Evolutionary conservation across 2,797 vertebrate genomes (phyloP).

Genomic region (Morus bassanus): DNA sequence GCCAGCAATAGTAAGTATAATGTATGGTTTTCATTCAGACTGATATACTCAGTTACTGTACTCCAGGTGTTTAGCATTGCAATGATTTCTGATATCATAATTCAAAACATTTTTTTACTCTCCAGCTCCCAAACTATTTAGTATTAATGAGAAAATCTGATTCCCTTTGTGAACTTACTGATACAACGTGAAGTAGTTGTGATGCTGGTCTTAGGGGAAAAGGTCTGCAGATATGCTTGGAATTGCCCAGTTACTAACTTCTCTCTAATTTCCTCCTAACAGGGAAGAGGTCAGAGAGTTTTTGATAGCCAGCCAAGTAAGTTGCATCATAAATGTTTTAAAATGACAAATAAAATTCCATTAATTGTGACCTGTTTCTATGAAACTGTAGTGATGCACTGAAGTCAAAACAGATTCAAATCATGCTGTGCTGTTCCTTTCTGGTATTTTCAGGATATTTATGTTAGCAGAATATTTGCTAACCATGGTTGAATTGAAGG

Average conservation of each 20-base stretch:
- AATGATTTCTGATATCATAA: neutral
- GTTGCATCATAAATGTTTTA: neutral
- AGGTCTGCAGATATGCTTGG: neutral
- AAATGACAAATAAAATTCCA: slow-evolving; percentile 4
- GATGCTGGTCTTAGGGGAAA: neutral
- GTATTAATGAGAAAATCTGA: neutral
- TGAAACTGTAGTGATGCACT: neutral
- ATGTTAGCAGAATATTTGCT: neutral
- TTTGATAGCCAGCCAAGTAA: neutral
- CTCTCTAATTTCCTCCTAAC: neutral
- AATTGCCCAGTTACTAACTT: neutral
- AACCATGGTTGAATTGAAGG: neutral
- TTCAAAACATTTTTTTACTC: neutral
- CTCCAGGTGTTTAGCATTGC: neutral
- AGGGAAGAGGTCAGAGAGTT: neutral
- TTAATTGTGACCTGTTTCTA: neutral
- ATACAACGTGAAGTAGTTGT: neutral
- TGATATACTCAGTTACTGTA: neutral
- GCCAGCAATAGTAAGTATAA: neutral
- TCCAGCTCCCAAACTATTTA: neutral
- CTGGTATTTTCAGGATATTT: neutral
- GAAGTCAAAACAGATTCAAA: neutral
- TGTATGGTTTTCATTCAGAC: neutral
- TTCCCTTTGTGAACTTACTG: neutral
- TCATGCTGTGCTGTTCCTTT: neutral